These are phyloP conservation scores for Phrynosoma blainvillii DNA, from an alignment of 2,113 vertebrate species.

Conservation along the genomic window DNA sequence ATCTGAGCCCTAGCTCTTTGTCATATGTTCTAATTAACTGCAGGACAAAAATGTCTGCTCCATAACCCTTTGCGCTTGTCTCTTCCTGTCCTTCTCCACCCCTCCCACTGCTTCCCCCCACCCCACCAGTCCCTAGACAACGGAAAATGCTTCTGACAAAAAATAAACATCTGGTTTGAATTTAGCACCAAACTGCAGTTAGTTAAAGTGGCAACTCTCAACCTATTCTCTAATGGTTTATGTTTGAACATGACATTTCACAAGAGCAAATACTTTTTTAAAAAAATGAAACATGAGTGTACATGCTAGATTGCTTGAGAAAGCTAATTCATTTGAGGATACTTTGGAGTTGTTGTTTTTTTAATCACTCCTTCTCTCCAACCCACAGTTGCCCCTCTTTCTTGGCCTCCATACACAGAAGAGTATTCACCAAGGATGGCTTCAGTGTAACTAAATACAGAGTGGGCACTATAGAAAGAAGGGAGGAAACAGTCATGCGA, in stretches of 20 bases:
- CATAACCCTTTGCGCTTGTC: slow-evolving; percentile 54
- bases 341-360: not conserved
- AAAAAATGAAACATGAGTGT: slow-evolving; percentile 36
- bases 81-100: slow-evolving; percentile 37
- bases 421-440: slow-evolving; percentile 1
- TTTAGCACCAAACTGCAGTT: slow-evolving; percentile 55
- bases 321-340: slow-evolving; percentile 47
- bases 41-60: slow-evolving; percentile 57
- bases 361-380: not conserved
- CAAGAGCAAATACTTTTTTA: slow-evolving; percentile 43
- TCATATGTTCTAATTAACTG: slow-evolving; percentile 62
- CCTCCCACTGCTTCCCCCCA: not conserved
- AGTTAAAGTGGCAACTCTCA: slow-evolving; percentile 68
- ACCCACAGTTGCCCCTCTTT: slow-evolving; percentile 24
- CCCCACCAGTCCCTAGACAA: slow-evolving; percentile 45
- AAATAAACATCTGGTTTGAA: slow-evolving; percentile 64
- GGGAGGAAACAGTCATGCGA: slow-evolving; percentile 31
- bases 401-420: slow-evolving; percentile 34
- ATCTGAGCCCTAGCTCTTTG: slow-evolving; percentile 52
- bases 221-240: slow-evolving; percentile 69
- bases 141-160: slow-evolving; percentile 53
- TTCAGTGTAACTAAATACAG: slow-evolving; percentile 35
- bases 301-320: slow-evolving; percentile 46
- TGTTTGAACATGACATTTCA: slow-evolving; percentile 59
- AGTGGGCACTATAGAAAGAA: slow-evolving; percentile 18